phyloP scores from a whole-genome alignment of 1,140 invertebrate species.

The Protaetia brevitarsis region DNA sequence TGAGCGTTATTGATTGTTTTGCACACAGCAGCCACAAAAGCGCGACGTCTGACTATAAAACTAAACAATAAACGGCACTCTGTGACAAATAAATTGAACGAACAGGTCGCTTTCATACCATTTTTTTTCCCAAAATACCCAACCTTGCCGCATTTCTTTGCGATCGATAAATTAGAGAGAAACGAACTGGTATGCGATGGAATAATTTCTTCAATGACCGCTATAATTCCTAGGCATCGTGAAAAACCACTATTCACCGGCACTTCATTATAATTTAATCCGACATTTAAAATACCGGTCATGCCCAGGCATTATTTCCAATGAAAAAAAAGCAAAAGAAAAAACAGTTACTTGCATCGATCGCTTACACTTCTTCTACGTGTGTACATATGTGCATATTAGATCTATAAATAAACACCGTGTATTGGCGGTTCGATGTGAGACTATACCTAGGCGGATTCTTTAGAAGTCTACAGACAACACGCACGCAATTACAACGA shows the following conservation, averaged over 20 bases:
- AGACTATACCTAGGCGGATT: slow-evolving; percentile 1
- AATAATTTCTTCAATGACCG: background rate
- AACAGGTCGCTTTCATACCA: too few relatives aligned
- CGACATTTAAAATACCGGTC: slow-evolving; percentile 14
- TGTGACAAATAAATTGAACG: too few relatives aligned
- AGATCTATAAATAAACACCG: slow-evolving; percentile 8
- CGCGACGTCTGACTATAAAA: too few relatives aligned
- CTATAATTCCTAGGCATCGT: slow-evolving; percentile 8
- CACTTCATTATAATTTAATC: slow-evolving; percentile 17
- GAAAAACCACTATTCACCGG: background rate
- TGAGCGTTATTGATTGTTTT: too few relatives aligned
- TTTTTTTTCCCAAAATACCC: too few relatives aligned
- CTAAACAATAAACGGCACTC: too few relatives aligned
- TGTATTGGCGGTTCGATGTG: slow-evolving; percentile 9
- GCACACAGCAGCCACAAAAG: too few relatives aligned
- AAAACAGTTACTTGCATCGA: background rate
- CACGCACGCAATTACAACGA: slow-evolving; percentile 15
- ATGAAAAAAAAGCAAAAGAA: background rate
- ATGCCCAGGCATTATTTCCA: background rate
- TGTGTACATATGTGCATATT: slow-evolving; percentile 1
- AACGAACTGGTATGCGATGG: background rate
- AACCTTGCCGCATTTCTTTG: too few relatives aligned
- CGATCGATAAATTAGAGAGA: background rate
- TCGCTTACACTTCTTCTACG: slow-evolving; percentile 8
- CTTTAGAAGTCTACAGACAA: slow-evolving; percentile 15